Conservation (phyloP, 2,113 vertebrate species). For the Rattus rattus region DNA sequence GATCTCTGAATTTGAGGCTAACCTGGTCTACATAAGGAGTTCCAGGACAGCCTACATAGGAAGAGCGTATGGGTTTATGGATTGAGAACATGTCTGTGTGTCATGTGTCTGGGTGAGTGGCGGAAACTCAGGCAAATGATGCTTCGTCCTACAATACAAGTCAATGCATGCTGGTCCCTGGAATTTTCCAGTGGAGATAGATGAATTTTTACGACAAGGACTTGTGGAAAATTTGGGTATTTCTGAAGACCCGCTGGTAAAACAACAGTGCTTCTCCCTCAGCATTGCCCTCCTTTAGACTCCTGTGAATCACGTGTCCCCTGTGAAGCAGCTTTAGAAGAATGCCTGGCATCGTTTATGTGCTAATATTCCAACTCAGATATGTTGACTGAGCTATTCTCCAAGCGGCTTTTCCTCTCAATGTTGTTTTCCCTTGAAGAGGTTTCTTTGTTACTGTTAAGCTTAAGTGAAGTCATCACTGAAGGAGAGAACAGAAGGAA, state of each 20-base stretch:
- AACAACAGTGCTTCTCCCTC: slow-evolving; percentile 33
- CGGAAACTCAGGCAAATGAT: slow-evolving; percentile 5
- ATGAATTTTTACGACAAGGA: slow-evolving; percentile 55
- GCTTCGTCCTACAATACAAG: slow-evolving; percentile 26
- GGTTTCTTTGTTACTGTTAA: slow-evolving; percentile 67
- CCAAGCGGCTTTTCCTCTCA: slow-evolving; percentile 65
- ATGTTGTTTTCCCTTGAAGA: slow-evolving; percentile 64
- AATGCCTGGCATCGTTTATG: background rate
- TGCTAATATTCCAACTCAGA: slow-evolving; percentile 72
- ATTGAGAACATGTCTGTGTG: slow-evolving; percentile 17
- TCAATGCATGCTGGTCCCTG: slow-evolving; percentile 60
- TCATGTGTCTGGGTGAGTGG: background rate
- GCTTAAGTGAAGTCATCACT: slow-evolving; percentile 57
- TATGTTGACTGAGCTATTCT: slow-evolving; percentile 45
- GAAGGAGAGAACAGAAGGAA: slow-evolving; percentile 56
- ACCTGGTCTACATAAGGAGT: background rate
- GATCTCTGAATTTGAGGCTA: background rate
- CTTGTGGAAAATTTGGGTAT: slow-evolving; percentile 66
- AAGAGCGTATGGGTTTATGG: slow-evolving; percentile 37
- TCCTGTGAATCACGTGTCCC: slow-evolving; percentile 59
- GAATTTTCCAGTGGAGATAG: slow-evolving; percentile 68
- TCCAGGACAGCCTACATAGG: background rate
- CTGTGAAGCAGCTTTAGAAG: slow-evolving; percentile 65
- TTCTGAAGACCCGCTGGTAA: slow-evolving; percentile 74
- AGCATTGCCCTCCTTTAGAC: slow-evolving; percentile 33